Base-by-base conservation (phyloP, 2,888 invertebrate species). In the Magallana nippona region DNA sequence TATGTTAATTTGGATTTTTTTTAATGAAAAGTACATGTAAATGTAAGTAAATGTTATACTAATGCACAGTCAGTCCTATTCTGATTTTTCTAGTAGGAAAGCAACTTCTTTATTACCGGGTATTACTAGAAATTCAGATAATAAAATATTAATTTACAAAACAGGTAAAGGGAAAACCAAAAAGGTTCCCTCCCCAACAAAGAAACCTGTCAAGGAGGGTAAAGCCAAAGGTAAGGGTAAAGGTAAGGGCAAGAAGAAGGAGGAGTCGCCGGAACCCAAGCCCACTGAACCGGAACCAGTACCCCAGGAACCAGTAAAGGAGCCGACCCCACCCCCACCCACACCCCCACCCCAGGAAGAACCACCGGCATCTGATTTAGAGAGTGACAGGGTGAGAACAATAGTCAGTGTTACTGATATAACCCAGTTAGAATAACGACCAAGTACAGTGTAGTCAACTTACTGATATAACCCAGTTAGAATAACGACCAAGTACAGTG, bases 211-310 rank as follows among this genome's bases (percentile, higher is more conserved):
- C 83, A 88, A 88, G 57, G 86, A 87, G 27, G 87, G 83, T 27
- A 86, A 85, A 78, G 32, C 77, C 0, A 85, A 85, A 79, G 81
- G 78, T 3, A 89, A 88, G 80, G 87, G 78, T 13, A 89, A 89
- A 82, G 87, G 84, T 27, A 88, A 86, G 60, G 88, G 85, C 32
- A 91, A 89, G 84, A 90, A 90, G 86, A 86, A 86, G 78, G 87
- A 89, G 55, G 89, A 88, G 44, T 77, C 87, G 15, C 86, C 87
- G n/a, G 87, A 87, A 27, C 82, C 83, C 17, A 86, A 85, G 10
- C 83, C 84, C 77, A 86, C 89, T 10, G 82, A 84, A 62, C 71
- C 71, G 13, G 82, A 85, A 44, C 78, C 83, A 11, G 82, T 85
- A 5, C 86, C 88, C 88, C 1, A 78, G 83, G 5, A 80, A 81